Conservation (phyloP, 2,113 vertebrate species). For the Pachyramphus minor region DNA sequence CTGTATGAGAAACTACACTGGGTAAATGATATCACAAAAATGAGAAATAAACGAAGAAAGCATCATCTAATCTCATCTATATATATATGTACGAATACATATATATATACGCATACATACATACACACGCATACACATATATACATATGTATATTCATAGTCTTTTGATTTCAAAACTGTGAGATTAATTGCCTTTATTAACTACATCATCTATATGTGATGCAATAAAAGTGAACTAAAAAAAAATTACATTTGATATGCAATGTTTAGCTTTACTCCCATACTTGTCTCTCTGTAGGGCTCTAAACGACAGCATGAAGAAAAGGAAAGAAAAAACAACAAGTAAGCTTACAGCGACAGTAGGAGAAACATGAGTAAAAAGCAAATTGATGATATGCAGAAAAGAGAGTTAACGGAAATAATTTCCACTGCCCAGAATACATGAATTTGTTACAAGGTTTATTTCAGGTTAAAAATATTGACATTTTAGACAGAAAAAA, state of each 20-base stretch:
- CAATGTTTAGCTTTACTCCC: constrained; percentile 99
- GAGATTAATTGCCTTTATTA: constrained; percentile 79
- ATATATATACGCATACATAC: constrained; percentile 45
- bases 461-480: constrained; percentile 71
- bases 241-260: constrained; percentile 99
- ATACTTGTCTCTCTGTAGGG: constrained; percentile 99
- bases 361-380: constrained; percentile 85
- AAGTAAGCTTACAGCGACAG: constrained; percentile 96
- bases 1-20: constrained; percentile 57
- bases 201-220: constrained; percentile 82
- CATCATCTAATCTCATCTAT: constrained; percentile 61
- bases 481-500: constrained; percentile 73
- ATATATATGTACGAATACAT: constrained; percentile 41
- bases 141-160: constrained; percentile 63
- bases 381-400: constrained; percentile 87
- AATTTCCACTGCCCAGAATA: constrained; percentile 76
- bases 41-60: constrained; percentile 70
- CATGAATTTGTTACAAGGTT: constrained; percentile 75
- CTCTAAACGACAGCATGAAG: constrained; percentile 99
- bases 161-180: constrained; percentile 67
- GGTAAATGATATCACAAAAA: constrained; percentile 58
- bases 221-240: constrained; percentile 94
- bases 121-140: constrained; percentile 26
- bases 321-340: constrained; percentile 93
- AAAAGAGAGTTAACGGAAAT: constrained; percentile 80